Evolutionary conservation across 2,888 invertebrate species (phyloP).

Genomic region (Epinotia demarniana): DNA sequence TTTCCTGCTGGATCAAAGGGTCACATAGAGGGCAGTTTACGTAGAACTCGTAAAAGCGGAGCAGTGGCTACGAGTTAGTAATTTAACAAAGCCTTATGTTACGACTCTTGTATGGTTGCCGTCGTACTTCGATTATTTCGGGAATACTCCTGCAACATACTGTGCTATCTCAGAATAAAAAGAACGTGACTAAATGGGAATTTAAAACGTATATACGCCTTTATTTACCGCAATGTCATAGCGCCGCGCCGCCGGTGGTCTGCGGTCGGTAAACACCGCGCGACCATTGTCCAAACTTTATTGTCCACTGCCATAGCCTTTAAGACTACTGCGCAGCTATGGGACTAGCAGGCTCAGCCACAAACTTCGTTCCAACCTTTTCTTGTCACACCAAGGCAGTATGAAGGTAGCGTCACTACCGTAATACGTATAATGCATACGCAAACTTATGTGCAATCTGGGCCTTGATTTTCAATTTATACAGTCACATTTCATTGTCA

Average conservation of each 20-base stretch:
- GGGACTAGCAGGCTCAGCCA: neutral
- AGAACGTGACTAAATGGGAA: neutral
- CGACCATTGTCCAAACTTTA: conserved; percentile 74
- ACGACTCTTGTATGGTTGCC: conserved; percentile 6
- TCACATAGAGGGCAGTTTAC: neutral
- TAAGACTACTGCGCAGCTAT: conserved; percentile 5
- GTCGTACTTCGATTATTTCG: conserved; percentile 51
- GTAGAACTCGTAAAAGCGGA: no score
- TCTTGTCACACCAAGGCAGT: neutral
- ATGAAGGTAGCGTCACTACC: no score
- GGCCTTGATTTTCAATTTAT: no score
- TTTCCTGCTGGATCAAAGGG: neutral
- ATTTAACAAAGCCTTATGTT: neutral
- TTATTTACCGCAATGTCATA: conserved; percentile 1
- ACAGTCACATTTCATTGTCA: no score
- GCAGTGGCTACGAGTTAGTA: no score
- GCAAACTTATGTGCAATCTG: no score
- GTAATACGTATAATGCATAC: no score
- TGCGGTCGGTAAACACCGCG: conserved; percentile 64
- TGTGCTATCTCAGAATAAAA: neutral
- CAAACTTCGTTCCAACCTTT: neutral
- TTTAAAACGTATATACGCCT: conserved; percentile 5
- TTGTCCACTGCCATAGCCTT: conserved; percentile 58
- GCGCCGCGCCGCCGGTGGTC: conserved; percentile 71
- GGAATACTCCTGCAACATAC: conserved; percentile 48